A percentile compares a stretch with the other conserved stretches of the same genome.
phyloP scores from a whole-genome alignment of 1,140 invertebrate genomes.

The Paraescarpia echinospica region DNA sequence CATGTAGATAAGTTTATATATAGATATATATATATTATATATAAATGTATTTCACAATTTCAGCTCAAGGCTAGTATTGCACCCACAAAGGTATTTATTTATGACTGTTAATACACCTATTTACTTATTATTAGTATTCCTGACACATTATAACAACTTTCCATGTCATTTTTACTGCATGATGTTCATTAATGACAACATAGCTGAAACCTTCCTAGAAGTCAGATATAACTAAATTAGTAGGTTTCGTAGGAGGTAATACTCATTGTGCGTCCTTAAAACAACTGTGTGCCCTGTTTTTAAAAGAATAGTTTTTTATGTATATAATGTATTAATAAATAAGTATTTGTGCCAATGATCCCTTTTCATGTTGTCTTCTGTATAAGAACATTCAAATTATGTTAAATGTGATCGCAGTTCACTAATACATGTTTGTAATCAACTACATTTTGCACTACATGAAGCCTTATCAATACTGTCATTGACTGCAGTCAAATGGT shows the following conservation, averaged over 20 bases:
- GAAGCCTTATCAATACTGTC: neutral
- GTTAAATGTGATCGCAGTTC: no score
- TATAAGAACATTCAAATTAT: no score
- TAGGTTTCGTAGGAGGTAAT: no score
- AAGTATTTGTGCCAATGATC: no score
- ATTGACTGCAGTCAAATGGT: neutral
- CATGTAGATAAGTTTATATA: neutral
- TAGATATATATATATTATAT: neutral
- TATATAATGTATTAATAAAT: no score
- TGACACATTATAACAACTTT: neutral
- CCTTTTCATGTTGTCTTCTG: no score
- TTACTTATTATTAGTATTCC: conserved; percentile 6
- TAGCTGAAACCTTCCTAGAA: neutral
- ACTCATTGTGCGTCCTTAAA: no score
- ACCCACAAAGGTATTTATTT: neutral
- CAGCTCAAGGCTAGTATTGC: conserved; percentile 3
- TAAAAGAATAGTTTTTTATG: no score
- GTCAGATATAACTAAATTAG: no score
- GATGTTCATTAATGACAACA: neutral
- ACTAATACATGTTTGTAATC: no score
- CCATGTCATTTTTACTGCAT: neutral
- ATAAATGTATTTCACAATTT: neutral
- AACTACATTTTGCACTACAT: no score
- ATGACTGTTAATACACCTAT: neutral
- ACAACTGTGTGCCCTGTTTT: no score